These are phyloP conservation scores for Emmelina monodactyla DNA, from an alignment of 2,888 invertebrate species.

Conservation along the genomic window DNA sequence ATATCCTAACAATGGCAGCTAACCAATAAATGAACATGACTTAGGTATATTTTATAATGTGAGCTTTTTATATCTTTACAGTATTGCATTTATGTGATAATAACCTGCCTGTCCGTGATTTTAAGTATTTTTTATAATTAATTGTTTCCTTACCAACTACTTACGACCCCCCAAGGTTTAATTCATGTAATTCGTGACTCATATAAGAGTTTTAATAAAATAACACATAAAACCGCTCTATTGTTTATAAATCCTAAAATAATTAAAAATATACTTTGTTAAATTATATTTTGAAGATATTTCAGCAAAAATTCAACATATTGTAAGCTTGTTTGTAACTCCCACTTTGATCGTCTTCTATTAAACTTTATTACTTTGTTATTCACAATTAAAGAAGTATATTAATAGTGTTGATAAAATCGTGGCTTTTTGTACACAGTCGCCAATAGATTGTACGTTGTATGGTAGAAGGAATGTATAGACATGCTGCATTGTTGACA, in stretches of 20 bases:
- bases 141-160: too few relatives aligned
- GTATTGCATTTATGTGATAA: conserved; percentile 29
- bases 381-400: conserved; percentile 25
- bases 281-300: too few relatives aligned
- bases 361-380: conserved; percentile 24
- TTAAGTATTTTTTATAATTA: conserved; percentile 39
- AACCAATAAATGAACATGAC: conserved; percentile 24
- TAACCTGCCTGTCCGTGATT: conserved; percentile 42
- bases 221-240: too few relatives aligned
- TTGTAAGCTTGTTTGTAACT: too few relatives aligned
- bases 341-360: too few relatives aligned
- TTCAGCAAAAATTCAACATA: too few relatives aligned
- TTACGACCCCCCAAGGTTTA: too few relatives aligned
- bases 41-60: conserved; percentile 35
- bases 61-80: conserved; percentile 54
- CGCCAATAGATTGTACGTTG: conserved; percentile 50
- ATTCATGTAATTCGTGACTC: too few relatives aligned
- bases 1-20: conserved; percentile 13
- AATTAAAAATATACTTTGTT: too few relatives aligned
- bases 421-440: conserved; percentile 51
- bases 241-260: too few relatives aligned
- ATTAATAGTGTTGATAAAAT: conserved; percentile 40
- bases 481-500: conserved; percentile 33
- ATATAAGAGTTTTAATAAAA: too few relatives aligned
- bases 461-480: conserved; percentile 45